Conservation (phyloP, 2,113 vertebrate genomes). For the Marmota flaviventris region DNA sequence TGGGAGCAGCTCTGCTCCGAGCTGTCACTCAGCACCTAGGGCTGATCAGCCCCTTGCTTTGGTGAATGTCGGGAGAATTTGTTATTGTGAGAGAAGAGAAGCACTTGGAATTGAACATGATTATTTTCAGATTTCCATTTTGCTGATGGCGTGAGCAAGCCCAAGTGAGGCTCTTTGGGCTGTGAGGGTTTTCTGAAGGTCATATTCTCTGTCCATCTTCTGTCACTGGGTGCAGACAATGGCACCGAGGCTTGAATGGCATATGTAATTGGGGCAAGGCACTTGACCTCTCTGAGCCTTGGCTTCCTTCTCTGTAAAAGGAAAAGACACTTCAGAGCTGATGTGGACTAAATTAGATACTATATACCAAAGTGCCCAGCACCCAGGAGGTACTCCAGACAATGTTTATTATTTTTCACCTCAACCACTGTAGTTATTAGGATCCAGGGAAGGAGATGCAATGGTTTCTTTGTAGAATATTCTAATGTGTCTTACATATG, state of each 20-base stretch:
- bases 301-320: background rate
- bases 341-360: background rate
- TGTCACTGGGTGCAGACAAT: background rate
- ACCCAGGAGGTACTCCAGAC: background rate
- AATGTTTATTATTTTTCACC: background rate
- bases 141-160: background rate
- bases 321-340: background rate
- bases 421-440: background rate
- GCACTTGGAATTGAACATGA: background rate
- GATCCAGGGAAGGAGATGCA: background rate
- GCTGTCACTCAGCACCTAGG: slow-evolving; percentile 75
- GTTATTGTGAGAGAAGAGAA: slow-evolving; percentile 60
- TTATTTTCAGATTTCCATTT: slow-evolving; percentile 19
- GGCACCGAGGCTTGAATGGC: background rate
- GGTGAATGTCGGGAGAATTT: background rate
- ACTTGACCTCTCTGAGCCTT: background rate
- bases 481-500: background rate
- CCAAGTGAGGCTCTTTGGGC: background rate
- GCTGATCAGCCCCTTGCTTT: slow-evolving; percentile 72
- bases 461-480: background rate
- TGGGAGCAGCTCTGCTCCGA: slow-evolving; percentile 69
- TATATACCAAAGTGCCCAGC: background rate
- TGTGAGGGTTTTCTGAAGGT: background rate
- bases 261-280: background rate
- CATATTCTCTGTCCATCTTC: slow-evolving; percentile 11